Evolutionary conservation across 2,888 invertebrate genomes (phyloP), one percentile per base, ranked within the genome.

Genomic region (Venusia cambrica): DNA sequence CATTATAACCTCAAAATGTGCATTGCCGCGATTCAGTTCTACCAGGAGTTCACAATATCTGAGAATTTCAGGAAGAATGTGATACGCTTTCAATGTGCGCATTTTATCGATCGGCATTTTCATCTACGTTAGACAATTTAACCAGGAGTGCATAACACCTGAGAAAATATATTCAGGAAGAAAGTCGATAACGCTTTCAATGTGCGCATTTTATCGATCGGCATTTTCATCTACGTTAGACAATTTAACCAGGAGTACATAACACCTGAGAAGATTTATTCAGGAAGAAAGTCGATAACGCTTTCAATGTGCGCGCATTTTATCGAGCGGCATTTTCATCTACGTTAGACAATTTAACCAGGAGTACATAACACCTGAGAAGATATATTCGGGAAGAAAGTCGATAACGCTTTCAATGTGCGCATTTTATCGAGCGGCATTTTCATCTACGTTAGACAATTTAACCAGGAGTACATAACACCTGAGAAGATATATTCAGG

Each of bases 61-160:
- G 7, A 22, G 11, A 11, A 15, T 9, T 7, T n/a, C 3, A 24
- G 8, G 2, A 21, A 18, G 6, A 9, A 21, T 6, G 10, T 28
- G 6, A 28, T 21, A 21, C 40, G n/a, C n/a, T n/a, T n/a, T n/a
- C n/a, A n/a, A n/a, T n/a, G n/a, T 53, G 54, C 49, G 49, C 45
- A 52, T 15, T 47, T 39, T 52, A n/a, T n/a, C n/a, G n/a, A n/a
- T n/a, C n/a, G n/a, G n/a, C n/a, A n/a, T 41, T 19, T n/a, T 13
- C 4, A 6, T 3, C 37, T 37, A 38, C 37, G 39, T 40, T 37
- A 39, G 12, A n/a, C n/a, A n/a, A n/a, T n/a, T n/a, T n/a, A n/a
- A 28, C 22, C 11, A 31, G 22, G 22, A 6, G 12, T 4, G 5
- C 31, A 31, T 22, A 30, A 6, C 7, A 4, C 5, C 7, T 13